Evolutionary conservation across 2,113 vertebrate genomes (phyloP), one percentile per base, ranked within the genome.

Genomic region (Sciurus niger): DNA sequence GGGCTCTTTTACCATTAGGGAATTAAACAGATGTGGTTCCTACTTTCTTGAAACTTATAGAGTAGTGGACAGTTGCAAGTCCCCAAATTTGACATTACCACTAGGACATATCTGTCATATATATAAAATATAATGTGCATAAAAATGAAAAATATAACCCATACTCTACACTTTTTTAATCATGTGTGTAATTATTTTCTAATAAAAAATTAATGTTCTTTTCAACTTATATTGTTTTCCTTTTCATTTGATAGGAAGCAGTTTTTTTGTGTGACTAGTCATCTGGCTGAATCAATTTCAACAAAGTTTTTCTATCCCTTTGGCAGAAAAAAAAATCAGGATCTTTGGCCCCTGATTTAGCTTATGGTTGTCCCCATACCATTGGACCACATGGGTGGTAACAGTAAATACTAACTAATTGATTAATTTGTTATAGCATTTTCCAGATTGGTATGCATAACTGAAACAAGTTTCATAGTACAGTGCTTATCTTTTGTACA

Each of bases 141-240:
- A 30, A 70, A 70, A 18, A 70, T 63, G 37, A 77, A 86, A 93
- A 90, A 46, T 43, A 9, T 87, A 70, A 77, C 84, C 16, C 16
- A 43, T 88, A 25, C 14, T 80, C 13, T 78, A 14, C 55, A 20
- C 51, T 60, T 86, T 63, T 72, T 28, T 18, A 72, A n/a, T 86
- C 22, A 70, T 70, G 84, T n/a, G 4, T 9, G 9, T 93, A 34
- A 83, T 88, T 78, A 74, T 11, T 24, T 86, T 87, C 82, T 48
- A 80, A 76, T 72, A 43, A 88, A 79, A 90, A 82, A 46, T 82
- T 73, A 37, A 60, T 90, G 18, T 43, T 30, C 30, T 78, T 74
- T 77, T 90, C 55, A 89, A 65, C 8, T 72, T 77, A 46, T 94
- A 58, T 70, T 77, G 48, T 60, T 96, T 88, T 84, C 51, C 83